Conservation (phyloP, 2,888 invertebrate species). For the Sepioteuthis lessoniana region DNA sequence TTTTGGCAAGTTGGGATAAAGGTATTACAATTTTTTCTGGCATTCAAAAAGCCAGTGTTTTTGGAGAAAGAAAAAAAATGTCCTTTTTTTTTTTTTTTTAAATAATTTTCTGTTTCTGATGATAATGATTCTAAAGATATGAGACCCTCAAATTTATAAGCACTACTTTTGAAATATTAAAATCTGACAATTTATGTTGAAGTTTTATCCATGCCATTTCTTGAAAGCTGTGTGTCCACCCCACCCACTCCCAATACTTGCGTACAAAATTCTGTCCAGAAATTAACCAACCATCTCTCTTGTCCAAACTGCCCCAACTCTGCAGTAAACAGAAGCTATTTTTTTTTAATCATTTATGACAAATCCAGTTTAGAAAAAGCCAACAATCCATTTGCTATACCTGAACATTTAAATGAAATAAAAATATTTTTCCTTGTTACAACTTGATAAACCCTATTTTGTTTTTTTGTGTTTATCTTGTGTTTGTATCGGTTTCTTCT, state of each 20-base stretch:
- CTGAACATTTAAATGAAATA: not conserved
- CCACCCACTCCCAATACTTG: not conserved
- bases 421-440: constrained; percentile 5
- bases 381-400: not conserved
- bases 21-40: not conserved
- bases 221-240: not conserved
- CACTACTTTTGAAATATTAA: not conserved
- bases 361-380: not conserved
- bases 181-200: not conserved
- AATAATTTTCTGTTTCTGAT: not conserved
- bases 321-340: not conserved
- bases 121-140: not conserved
- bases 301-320: no score
- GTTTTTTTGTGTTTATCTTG: no score
- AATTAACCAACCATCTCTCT: no score
- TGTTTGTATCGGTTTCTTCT: not conserved
- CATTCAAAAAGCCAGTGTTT: not conserved
- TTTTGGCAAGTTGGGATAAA: not conserved
- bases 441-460: not conserved
- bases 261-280: no score
- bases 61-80: not conserved
- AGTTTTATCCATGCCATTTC: not conserved
- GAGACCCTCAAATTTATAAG: not conserved
- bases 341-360: not conserved
- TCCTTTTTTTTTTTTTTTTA: not conserved